A percentile compares a stretch with the other conserved stretches of the same genome.
phyloP scores from a whole-genome alignment of 2,888 invertebrate genomes.

The Exephanes ischioxanthus region DNA sequence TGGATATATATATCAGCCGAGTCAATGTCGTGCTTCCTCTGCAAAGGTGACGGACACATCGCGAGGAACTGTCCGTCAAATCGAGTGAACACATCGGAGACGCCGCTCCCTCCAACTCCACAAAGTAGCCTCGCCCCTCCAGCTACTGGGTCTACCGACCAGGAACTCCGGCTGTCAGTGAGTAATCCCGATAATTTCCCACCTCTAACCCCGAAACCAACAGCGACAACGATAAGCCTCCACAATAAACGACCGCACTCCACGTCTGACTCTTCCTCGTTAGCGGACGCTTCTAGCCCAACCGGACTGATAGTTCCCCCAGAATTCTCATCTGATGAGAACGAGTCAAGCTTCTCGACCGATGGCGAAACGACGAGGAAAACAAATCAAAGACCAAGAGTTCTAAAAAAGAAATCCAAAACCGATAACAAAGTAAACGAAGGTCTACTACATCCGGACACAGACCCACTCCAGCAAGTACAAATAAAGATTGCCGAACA shows the following conservation, averaged over 20 bases:
- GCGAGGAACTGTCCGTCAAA: conserved; percentile 45
- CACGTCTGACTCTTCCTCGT: not conserved
- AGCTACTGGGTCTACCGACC: not conserved
- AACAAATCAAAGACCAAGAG: not conserved
- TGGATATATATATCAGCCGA: conserved; percentile 43
- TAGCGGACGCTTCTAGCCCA: not conserved
- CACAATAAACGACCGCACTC: not conserved
- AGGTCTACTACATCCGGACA: not conserved
- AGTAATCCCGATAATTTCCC: not conserved
- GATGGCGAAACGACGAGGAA: not conserved
- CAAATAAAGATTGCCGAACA: conserved; percentile 17
- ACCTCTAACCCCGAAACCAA: not conserved
- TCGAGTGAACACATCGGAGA: not conserved
- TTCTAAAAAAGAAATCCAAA: not conserved
- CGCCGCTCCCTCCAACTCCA: not conserved
- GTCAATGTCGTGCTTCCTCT: conserved; percentile 36
- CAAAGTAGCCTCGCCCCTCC: not conserved
- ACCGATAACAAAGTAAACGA: not conserved
- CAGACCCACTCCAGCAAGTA: not conserved
- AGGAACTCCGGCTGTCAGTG: not conserved
- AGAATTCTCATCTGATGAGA: not conserved
- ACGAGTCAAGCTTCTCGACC: not conserved
- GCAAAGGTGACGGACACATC: conserved; percentile 55
- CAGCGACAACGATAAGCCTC: not conserved
- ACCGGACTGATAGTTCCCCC: not conserved